These are phyloP conservation scores for Diuraphis noxia DNA, from an alignment of 1,140 invertebrate genomes.

Conservation along the genomic window DNA sequence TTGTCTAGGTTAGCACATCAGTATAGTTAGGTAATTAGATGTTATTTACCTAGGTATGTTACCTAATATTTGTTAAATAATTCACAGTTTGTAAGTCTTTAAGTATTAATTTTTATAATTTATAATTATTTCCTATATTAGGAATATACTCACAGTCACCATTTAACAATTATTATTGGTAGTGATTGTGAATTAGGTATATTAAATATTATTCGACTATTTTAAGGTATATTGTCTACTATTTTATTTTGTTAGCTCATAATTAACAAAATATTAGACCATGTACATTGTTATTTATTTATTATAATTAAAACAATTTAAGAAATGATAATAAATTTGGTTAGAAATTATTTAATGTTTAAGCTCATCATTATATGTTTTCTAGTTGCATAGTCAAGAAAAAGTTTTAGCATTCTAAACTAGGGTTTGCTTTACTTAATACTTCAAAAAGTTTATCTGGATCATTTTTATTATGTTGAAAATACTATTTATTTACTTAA, in stretches of 20 bases:
- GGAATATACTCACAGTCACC: not conserved
- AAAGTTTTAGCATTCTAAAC: not conserved
- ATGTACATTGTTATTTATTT: constrained; percentile 24
- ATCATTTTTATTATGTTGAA: not conserved
- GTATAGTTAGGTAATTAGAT: constrained; percentile 32
- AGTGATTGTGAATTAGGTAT: not conserved
- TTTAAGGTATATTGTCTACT: constrained; percentile 21
- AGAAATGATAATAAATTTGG: constrained; percentile 3
- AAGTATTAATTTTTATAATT: constrained; percentile 24
- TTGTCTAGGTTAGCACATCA: constrained; percentile 35
- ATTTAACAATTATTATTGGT: not conserved
- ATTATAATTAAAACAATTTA: constrained; percentile 11
- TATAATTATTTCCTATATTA: constrained; percentile 24
- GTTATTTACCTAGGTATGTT: constrained; percentile 30
- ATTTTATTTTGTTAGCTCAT: constrained; percentile 34
- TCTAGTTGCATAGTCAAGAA: constrained; percentile 36
- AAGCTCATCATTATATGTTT: constrained; percentile 22
- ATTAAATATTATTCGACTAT: constrained; percentile 21
- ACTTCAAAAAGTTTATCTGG: not conserved
- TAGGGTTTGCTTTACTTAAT: not conserved
- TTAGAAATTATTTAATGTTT: not conserved
- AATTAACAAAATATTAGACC: not conserved
- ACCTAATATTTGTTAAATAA: constrained; percentile 37
- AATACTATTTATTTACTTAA: not conserved
- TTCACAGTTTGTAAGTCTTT: constrained; percentile 26